Evolutionary conservation across 2,113 vertebrate species (phyloP).

Genomic region (Eurypyga helias): DNA sequence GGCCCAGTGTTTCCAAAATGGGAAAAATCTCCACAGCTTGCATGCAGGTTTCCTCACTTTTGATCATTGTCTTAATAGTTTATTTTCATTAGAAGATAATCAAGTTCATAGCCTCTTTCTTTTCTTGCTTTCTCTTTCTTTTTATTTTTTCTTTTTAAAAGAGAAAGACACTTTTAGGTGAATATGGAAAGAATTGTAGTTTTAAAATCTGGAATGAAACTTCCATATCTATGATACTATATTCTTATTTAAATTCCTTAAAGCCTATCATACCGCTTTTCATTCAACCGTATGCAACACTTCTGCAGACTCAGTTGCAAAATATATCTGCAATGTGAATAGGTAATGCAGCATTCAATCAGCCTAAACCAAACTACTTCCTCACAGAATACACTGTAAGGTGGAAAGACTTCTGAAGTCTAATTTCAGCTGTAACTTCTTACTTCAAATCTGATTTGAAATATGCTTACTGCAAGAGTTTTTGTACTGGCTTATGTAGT

Average conservation of each 20-base stretch:
- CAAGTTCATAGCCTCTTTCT: not conserved
- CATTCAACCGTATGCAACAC: constrained; percentile 1
- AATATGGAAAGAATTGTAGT: not conserved
- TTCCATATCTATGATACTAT: not conserved
- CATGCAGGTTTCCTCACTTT: not conserved
- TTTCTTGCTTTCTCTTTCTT: rapidly evolving
- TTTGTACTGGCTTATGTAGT: not conserved
- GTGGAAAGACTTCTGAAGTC: not conserved
- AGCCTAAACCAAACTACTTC: constrained; percentile 30
- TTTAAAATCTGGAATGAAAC: not conserved
- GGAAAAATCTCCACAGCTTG: not conserved
- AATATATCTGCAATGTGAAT: constrained; percentile 12
- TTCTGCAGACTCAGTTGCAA: constrained; percentile 10
- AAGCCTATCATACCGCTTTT: not conserved
- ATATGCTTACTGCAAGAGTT: not conserved
- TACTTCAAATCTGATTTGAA: not conserved
- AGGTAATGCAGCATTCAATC: constrained; percentile 44
- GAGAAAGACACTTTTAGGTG: not conserved
- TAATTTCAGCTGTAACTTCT: not conserved
- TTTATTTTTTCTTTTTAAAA: not conserved
- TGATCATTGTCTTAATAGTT: not conserved
- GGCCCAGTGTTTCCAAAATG: not conserved
- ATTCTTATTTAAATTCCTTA: not conserved
- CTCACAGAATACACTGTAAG: constrained; percentile 11
- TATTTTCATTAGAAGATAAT: not conserved